phyloP scores from a whole-genome alignment of 2,113 vertebrate genomes.

The Daboia siamensis region DNA sequence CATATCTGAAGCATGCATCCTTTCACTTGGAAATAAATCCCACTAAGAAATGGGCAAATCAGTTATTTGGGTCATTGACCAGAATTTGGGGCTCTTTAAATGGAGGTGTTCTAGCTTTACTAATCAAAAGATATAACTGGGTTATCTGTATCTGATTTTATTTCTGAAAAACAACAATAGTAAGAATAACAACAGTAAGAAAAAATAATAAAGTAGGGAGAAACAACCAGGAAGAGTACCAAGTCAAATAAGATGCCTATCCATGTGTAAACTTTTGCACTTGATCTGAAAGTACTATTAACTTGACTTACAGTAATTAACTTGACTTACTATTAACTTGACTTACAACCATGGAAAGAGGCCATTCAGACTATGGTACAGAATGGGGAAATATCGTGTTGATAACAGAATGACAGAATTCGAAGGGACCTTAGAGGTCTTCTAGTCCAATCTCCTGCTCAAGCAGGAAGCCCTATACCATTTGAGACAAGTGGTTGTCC shows the following conservation, averaged over 20 bases:
- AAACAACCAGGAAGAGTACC: background rate
- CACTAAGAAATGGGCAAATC: background rate
- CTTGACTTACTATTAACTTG: no score
- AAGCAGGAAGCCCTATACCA: background rate
- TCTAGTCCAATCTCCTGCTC: no score
- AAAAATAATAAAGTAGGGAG: background rate
- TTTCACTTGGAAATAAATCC: background rate
- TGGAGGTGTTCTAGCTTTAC: background rate
- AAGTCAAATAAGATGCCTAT: background rate
- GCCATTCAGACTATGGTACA: background rate
- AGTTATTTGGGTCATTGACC: background rate
- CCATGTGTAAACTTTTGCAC: background rate
- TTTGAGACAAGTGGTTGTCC: background rate
- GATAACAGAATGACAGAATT: no score
- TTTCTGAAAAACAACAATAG: background rate
- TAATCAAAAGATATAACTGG: background rate
- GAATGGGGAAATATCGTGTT: no score
- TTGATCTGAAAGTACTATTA: background rate
- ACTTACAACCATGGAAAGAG: background rate
- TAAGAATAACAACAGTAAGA: background rate
- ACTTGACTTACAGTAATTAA: background rate
- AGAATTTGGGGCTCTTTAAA: background rate
- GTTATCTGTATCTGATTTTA: background rate
- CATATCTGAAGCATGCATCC: background rate
- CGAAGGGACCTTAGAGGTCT: no score